Evolutionary conservation across 2,113 vertebrate genomes (phyloP), one percentile per base, ranked within the genome.

Genomic region (Cavia aperea): DNA sequence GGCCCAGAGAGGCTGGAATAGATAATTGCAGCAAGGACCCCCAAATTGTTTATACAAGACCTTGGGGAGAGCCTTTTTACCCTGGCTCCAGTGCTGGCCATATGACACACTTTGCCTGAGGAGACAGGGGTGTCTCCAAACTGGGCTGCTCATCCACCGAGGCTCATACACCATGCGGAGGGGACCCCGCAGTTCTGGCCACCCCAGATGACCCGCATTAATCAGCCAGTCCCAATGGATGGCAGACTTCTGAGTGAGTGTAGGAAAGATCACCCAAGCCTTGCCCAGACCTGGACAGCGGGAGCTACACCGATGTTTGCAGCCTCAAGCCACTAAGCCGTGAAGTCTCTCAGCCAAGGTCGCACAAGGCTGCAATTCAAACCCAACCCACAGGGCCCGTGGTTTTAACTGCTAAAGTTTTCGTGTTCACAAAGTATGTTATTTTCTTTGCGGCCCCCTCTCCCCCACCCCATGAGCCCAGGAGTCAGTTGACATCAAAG

Each of bases 1-100:
- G 87, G 70, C 77, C 43, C 82, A 16, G 62, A 26, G 62, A 70
- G 49, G 60, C 7, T 0, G 11, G 3, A 4, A 26, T 1, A 10
- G 72, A 19, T 43, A 0, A n/a, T 19, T 75, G 36, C 6, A 21
- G 49, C 13, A 39, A 77, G 11, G 51, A 56, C 2, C 39, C 54
- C 18, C 13, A 1, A 4, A 46, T 46, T 49, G 43, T 33, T 46
- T 6, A 0, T 19, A 7, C n/a, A n/a, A 5, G 16, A 5, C 16
- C 14, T 19, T 11, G 33, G 24, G 26, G 7, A 26, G n/a, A 36
- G 24, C 23, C 79, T 58, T 46, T 36, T 65, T 39, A 15, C 9
- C 16, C 1, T 62, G n/a, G 62, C 15, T 65, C 23, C 4, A 62
- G 12, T n/a, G 29, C 88, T 72, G 46, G 73, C 36, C n/a, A 10